These are phyloP conservation scores for Buphagus erythrorhynchus DNA, from an alignment of 2,797 vertebrate genomes.

Conservation along the genomic window DNA sequence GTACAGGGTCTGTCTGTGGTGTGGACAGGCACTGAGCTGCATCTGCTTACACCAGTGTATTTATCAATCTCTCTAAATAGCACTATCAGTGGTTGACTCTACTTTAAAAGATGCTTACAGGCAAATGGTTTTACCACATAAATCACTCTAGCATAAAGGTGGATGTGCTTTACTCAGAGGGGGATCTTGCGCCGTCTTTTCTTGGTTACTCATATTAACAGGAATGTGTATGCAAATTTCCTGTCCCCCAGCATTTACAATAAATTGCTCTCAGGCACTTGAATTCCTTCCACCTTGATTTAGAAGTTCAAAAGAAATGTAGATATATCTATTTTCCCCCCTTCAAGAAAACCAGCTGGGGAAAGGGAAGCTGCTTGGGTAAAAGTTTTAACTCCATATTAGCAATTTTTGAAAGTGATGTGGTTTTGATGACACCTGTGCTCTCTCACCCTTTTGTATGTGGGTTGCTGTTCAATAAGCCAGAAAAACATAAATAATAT, in stretches of 20 bases:
- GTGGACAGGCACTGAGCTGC: background rate
- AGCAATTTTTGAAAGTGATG: background rate
- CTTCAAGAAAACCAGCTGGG: rapidly evolving
- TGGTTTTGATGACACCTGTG: background rate
- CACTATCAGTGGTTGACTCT: background rate
- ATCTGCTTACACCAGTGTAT: background rate
- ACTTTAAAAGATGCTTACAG: background rate
- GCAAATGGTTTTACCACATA: background rate
- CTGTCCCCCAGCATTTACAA: background rate
- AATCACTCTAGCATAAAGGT: background rate
- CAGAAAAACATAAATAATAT: background rate
- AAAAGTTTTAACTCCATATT: background rate
- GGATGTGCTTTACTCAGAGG: background rate
- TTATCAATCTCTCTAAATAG: background rate
- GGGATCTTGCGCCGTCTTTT: background rate
- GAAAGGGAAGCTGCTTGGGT: background rate
- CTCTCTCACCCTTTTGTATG: background rate
- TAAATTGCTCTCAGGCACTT: background rate
- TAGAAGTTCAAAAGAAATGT: slow-evolving; percentile 2
- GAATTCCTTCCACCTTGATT: background rate
- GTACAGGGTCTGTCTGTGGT: background rate
- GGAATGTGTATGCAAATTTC: background rate
- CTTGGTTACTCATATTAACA: background rate
- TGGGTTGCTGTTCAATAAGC: background rate
- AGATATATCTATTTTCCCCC: background rate